Conservation (phyloP, 2,113 vertebrate species). For the Arizona elegans region DNA sequence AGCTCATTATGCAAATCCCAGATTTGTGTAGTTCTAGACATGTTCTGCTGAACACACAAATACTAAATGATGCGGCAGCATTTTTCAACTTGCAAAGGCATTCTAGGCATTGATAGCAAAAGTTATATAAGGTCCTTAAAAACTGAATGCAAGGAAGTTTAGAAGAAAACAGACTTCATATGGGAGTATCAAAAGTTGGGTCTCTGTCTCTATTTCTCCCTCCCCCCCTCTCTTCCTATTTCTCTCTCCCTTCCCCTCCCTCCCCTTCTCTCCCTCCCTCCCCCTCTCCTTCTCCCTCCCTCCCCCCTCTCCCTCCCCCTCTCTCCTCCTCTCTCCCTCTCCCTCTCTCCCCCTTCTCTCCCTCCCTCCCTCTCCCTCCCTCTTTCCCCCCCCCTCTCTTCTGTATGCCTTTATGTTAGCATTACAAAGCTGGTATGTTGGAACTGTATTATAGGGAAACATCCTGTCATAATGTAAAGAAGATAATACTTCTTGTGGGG, state of each 20-base stretch:
- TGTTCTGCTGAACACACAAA: neutral
- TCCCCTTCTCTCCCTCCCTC: too few species aligned
- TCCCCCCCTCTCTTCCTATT: too few species aligned
- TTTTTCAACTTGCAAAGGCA: neutral
- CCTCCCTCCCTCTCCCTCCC: too few species aligned
- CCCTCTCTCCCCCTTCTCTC: too few species aligned
- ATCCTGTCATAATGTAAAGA: neutral
- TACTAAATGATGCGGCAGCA: neutral
- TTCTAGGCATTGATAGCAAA: neutral
- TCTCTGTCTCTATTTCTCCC: neutral
- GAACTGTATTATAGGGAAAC: neutral
- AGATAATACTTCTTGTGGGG: neutral
- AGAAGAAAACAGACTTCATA: neutral
- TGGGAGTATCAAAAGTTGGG: neutral
- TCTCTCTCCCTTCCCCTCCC: too few species aligned
- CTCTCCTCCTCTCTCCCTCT: neutral
- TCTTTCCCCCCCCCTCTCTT: too few species aligned
- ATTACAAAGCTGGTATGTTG: neutral
- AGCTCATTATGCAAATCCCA: neutral
- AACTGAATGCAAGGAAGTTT: neutral
- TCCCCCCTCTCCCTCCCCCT: too few species aligned
- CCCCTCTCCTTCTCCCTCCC: too few species aligned
- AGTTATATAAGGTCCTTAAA: neutral
- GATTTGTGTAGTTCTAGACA: neutral
- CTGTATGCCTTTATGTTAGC: too few species aligned